Conservation (phyloP, 2,113 vertebrate species). For the Indri indri region DNA sequence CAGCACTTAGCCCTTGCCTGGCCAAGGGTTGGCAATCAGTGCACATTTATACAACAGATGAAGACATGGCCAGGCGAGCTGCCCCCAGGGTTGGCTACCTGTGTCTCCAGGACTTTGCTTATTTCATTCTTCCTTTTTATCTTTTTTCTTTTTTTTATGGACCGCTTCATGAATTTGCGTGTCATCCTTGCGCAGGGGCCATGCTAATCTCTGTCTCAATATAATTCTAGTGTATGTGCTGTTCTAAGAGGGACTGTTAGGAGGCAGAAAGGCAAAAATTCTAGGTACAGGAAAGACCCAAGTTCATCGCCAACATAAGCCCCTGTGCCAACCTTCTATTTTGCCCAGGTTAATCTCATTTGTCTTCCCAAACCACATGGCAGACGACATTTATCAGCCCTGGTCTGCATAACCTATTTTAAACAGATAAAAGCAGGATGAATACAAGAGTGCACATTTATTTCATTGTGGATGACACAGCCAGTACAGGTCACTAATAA, state of each 20-base stretch:
- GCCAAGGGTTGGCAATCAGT: too few relatives aligned
- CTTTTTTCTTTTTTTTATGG: too few relatives aligned
- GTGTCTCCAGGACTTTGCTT: neutral
- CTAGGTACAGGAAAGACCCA: neutral
- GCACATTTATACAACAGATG: neutral
- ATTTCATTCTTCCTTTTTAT: too few relatives aligned
- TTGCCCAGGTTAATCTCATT: neutral
- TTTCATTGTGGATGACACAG: slow-evolving; percentile 43
- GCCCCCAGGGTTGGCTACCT: neutral
- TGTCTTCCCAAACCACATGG: slow-evolving; percentile 1
- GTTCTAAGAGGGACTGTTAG: too few relatives aligned
- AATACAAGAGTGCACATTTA: neutral
- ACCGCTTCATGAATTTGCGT: too few relatives aligned
- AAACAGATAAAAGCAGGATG: slow-evolving; percentile 32
- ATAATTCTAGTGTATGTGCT: too few relatives aligned
- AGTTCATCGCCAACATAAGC: neutral
- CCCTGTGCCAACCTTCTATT: neutral
- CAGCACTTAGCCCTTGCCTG: neutral
- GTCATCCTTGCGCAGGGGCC: too few relatives aligned
- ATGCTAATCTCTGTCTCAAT: too few relatives aligned
- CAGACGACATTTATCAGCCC: slow-evolving; percentile 26
- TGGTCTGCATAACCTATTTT: neutral
- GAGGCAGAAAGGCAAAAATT: neutral
- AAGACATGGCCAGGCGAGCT: too few relatives aligned
- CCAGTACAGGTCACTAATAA: slow-evolving; percentile 42